A percentile compares a stretch with the other conserved stretches of the same genome.
Conservation (phyloP, 2,113 vertebrate genomes). For the Pipra filicauda region DNA sequence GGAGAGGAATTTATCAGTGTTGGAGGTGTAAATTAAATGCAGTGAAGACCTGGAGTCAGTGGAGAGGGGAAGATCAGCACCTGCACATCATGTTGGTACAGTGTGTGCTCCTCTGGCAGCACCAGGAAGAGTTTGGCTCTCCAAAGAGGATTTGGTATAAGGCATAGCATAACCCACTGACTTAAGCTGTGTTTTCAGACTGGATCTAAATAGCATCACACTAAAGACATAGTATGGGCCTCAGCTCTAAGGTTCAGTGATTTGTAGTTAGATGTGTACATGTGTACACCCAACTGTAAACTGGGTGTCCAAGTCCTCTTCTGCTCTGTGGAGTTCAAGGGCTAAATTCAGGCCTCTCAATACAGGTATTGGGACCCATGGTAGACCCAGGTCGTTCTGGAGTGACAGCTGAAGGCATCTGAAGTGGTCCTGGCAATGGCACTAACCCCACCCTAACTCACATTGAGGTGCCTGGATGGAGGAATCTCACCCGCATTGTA, state of each 20-base stretch:
- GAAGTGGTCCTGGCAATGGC: neutral
- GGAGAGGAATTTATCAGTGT: conserved; percentile 47
- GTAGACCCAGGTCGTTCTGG: neutral
- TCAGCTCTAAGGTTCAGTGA: neutral
- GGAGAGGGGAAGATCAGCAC: neutral
- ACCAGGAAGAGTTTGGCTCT: neutral
- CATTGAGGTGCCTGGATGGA: neutral
- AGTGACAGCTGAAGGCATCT: neutral
- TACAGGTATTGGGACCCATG: fast-evolving
- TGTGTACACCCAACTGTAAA: neutral
- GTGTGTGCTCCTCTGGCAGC: neutral
- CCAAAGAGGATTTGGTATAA: neutral
- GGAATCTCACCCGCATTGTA: neutral
- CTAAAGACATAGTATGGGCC: neutral
- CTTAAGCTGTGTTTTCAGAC: neutral
- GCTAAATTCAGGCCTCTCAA: neutral
- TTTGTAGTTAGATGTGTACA: neutral
- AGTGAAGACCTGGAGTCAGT: neutral
- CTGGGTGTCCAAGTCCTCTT: neutral
- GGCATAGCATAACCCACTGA: fast-evolving
- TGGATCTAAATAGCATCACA: fast-evolving
- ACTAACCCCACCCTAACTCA: neutral
- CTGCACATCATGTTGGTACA: neutral
- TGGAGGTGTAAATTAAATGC: neutral
- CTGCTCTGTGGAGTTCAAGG: neutral